Base-by-base conservation (phyloP, 2,888 invertebrate species). In the Lordiphosa andalusiaca region DNA sequence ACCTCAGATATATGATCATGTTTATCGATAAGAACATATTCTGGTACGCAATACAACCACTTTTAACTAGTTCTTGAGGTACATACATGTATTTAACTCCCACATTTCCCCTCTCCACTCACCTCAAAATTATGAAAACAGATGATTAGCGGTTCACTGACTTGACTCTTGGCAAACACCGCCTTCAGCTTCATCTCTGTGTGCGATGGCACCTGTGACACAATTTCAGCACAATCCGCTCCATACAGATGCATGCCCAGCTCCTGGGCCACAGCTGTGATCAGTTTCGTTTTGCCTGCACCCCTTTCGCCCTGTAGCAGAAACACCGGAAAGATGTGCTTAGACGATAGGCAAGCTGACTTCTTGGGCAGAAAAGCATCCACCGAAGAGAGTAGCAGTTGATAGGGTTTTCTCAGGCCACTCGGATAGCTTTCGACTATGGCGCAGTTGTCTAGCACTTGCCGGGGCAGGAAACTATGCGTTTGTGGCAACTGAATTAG, bases 101-200 rank as follows among this genome's bases (percentile, higher is more conserved):
- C n/a, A n/a, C n/a, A n/a, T n/a, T 19, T 19, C 19, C 19, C 19
- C 19, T 0, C 19, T 19, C 1, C 4, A 38, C 30, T 6, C 50
- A 89, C 89, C 86, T 90, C 90, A 60, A 90, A 90, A 73, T 90
- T 88, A 92, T 93, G 75, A 95, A 91, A 74, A 92, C 90, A 89
- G 21, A 97, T 90, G 61, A 98, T 90, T 71, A 95, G 93, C 0
- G 98, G 98, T 13, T 94, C 92, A 69, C 92, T 92, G 57, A 92
- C 90, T 80, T 92, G 92, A 2, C 94, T 93, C 85, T 93, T 94
- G 60, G 93, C 92, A 70, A 96, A 91, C 13, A 92, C 91, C 42
- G 92, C 92, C 81, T 93, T 93, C 5, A 96, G 90, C 89, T 95
- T 95, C 50, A 94, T 93, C 89, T 97, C 97, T 0, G 95, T 95